Conservation (phyloP, 1,140 invertebrate species). For the Aphis gossypii region DNA sequence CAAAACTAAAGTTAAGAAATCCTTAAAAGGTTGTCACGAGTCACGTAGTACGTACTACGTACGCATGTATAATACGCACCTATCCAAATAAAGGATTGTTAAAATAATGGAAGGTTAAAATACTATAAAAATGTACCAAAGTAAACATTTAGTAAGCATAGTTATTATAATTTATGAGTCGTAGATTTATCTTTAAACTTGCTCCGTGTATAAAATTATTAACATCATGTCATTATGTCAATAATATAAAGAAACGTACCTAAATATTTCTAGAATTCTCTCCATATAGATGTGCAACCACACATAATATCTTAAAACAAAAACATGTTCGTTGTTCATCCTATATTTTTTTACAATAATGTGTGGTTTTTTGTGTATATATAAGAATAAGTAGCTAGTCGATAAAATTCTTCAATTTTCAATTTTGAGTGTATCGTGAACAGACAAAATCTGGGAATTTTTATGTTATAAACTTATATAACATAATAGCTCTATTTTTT, state of each 20-base stretch:
- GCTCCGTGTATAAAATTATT: not conserved
- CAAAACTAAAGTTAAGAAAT: not conserved
- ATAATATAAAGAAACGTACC: not conserved
- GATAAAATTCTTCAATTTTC: no score
- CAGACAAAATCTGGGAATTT: no score
- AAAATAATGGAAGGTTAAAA: not conserved
- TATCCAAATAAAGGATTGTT: conserved; percentile 10
- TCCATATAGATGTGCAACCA: not conserved
- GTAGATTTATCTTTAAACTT: not conserved
- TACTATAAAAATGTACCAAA: not conserved
- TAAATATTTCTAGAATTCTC: not conserved
- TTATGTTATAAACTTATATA: no score
- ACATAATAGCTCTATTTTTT: no score
- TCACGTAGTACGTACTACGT: not conserved
- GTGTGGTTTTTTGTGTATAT: no score
- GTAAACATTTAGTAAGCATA: not conserved
- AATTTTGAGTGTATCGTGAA: no score
- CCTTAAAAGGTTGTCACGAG: not conserved
- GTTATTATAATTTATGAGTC: not conserved
- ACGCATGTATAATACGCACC: not conserved
- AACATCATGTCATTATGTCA: not conserved
- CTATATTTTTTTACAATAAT: not conserved
- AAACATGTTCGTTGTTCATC: not conserved
- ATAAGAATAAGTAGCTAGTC: no score
- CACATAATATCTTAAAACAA: not conserved